These are phyloP conservation scores for Furcifer pardalis DNA, from an alignment of 2,797 vertebrate genomes.

Conservation along the genomic window DNA sequence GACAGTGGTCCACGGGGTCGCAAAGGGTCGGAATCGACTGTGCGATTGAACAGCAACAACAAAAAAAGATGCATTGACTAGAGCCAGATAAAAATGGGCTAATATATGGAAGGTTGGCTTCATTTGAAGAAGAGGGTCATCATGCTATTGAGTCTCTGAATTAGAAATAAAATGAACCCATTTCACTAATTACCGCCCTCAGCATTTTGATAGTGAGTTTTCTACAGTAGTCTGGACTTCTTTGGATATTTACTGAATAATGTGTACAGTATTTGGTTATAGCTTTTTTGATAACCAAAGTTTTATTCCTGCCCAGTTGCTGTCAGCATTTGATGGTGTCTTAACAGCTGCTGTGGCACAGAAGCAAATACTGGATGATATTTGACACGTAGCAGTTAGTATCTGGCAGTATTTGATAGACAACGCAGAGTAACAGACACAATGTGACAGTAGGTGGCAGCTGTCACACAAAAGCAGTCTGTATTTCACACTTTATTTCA, in stretches of 20 bases:
- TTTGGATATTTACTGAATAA: not conserved
- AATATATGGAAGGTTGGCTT: too few species aligned
- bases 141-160: not conserved
- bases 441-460: slow-evolving; percentile 5
- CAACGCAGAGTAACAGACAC: slow-evolving; percentile 5
- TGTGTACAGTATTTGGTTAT: not conserved
- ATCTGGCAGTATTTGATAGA: slow-evolving; percentile 23
- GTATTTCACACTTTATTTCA: not conserved
- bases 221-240: too few species aligned
- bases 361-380: slow-evolving; percentile 1
- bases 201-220: not conserved
- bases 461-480: slow-evolving; percentile 5
- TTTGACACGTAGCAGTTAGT: slow-evolving; percentile 9
- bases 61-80: too few species aligned
- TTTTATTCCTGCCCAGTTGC: not conserved
- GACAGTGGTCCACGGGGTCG: too few species aligned
- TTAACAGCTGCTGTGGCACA: slow-evolving; percentile 3
- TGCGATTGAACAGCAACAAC: too few species aligned
- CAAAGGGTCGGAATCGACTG: too few species aligned
- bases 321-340: not conserved
- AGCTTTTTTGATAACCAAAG: not conserved
- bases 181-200: not conserved
- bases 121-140: too few species aligned
- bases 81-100: too few species aligned
- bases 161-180: not conserved